Conservation (phyloP, 2,797 vertebrate species). For the Muscicapa striata region DNA sequence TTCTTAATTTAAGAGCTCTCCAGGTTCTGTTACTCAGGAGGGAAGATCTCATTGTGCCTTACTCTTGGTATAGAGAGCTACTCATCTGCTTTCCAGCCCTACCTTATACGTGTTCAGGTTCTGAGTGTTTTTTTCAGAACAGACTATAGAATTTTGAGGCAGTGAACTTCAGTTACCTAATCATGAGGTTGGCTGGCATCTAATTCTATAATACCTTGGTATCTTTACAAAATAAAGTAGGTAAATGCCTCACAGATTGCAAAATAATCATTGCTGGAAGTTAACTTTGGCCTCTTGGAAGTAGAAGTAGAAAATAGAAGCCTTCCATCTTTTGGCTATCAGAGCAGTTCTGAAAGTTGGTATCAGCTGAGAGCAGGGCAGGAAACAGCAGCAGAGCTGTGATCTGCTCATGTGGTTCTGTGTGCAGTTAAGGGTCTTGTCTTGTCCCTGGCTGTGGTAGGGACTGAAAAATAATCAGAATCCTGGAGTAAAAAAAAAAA, state of each 20-base stretch:
- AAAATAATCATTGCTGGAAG: neutral
- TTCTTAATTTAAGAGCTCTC: neutral
- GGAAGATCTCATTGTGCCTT: neutral
- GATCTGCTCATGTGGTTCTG: neutral
- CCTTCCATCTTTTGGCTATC: neutral
- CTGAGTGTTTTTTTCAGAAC: neutral
- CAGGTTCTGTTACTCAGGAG: neutral
- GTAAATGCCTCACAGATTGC: neutral
- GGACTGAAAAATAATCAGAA: neutral
- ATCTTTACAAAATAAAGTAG: neutral
- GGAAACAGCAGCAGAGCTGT: neutral
- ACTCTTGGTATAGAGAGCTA: neutral
- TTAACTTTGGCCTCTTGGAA: neutral
- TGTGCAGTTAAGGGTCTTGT: neutral
- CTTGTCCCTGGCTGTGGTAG: neutral
- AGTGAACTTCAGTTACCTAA: neutral
- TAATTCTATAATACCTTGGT: neutral
- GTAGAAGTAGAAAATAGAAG: neutral
- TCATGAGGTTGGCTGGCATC: neutral
- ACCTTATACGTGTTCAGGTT: neutral
- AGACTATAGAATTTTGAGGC: neutral
- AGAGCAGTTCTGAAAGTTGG: neutral
- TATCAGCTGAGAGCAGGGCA: neutral
- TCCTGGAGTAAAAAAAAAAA: neutral
- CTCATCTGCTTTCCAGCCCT: neutral